These are phyloP conservation scores for Catalaphyllia jardinei DNA, from an alignment of 64 coral and sea anemone species.

Conservation along the genomic window DNA sequence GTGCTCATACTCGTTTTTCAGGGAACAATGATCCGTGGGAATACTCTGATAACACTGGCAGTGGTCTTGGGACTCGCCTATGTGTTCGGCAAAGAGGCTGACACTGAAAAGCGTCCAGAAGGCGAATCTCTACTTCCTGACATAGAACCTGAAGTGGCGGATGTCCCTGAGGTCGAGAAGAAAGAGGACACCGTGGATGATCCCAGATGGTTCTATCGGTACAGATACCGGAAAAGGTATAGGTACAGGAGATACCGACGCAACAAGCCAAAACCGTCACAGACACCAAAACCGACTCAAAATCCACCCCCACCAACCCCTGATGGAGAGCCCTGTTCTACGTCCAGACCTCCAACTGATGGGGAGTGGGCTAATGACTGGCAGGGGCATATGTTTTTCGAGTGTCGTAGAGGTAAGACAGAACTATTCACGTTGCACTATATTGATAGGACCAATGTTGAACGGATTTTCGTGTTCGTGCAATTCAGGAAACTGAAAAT, in stretches of 20 bases:
- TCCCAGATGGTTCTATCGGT: background rate
- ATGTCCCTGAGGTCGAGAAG: background rate
- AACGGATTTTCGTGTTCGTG: too few relatives aligned
- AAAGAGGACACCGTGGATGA: background rate
- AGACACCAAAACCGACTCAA: background rate
- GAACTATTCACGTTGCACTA: background rate
- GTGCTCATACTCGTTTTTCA: background rate
- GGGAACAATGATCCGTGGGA: constrained; percentile 5
- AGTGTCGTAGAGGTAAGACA: constrained; percentile 11
- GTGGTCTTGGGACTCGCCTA: background rate
- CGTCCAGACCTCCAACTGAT: background rate
- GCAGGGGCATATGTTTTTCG: background rate
- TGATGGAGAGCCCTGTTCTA: background rate
- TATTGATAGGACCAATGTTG: too few relatives aligned
- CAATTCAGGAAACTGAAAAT: too few relatives aligned
- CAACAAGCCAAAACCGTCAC: background rate
- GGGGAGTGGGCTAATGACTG: constrained; percentile 12
- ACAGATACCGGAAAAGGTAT: background rate
- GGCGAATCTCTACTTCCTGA: background rate
- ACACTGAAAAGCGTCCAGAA: background rate
- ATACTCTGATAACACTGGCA: background rate
- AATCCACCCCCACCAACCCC: background rate
- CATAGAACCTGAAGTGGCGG: background rate
- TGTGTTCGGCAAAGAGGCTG: background rate
- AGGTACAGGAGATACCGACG: background rate